Conservation (phyloP, 2,888 invertebrate genomes). For the Chromoteleia sp. region DNA sequence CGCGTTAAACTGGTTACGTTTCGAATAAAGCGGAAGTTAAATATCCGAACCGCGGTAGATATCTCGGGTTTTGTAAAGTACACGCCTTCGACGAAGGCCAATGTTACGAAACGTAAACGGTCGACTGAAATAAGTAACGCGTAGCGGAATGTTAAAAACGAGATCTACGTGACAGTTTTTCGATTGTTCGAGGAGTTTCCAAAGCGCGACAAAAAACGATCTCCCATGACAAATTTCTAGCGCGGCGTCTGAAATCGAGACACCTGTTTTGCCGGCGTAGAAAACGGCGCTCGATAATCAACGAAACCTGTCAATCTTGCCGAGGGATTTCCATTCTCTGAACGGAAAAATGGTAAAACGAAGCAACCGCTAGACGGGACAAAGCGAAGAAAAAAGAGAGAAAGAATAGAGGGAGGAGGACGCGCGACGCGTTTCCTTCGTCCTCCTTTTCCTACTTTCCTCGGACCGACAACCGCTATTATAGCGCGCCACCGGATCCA, state of each 20-base stretch:
- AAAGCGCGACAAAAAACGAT: constrained; percentile 1
- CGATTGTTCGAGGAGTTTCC: constrained; percentile 1
- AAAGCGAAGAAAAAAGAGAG: constrained; percentile 37
- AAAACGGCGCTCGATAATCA: constrained; percentile 37
- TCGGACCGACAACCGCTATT: constrained; percentile 61
- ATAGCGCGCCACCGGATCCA: constrained; percentile 54
- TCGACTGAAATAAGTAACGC: too few species aligned
- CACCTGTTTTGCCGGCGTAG: constrained; percentile 30
- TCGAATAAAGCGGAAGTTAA: too few species aligned
- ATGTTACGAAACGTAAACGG: too few species aligned
- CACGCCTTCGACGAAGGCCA: too few species aligned
- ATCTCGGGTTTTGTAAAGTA: too few species aligned
- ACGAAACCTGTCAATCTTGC: constrained; percentile 35
- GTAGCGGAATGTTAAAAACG: too few species aligned
- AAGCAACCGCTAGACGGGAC: constrained; percentile 29
- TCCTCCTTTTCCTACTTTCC: constrained; percentile 69
- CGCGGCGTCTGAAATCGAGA: constrained; percentile 14
- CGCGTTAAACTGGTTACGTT: too few species aligned
- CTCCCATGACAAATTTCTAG: constrained; percentile 12
- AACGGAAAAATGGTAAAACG: constrained; percentile 32
- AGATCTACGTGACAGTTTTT: too few species aligned
- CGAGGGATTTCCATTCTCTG: neutral
- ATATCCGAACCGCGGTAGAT: too few species aligned
- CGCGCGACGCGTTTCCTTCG: constrained; percentile 57
- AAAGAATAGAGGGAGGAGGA: constrained; percentile 40